These are phyloP conservation scores for Ferdinandea cuprea DNA, from an alignment of 2,888 invertebrate species.

Conservation along the genomic window DNA sequence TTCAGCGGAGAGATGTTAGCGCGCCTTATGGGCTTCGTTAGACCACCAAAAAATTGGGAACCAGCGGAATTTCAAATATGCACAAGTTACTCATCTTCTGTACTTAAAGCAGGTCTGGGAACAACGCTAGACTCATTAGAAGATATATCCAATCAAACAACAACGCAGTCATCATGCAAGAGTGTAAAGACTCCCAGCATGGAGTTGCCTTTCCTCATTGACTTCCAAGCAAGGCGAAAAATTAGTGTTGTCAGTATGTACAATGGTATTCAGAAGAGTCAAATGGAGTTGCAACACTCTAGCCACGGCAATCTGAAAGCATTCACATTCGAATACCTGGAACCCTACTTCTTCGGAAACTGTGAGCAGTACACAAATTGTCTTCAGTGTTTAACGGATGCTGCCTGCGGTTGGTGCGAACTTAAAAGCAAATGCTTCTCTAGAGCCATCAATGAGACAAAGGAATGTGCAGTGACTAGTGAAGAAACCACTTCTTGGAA, in stretches of 20 bases:
- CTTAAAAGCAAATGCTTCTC: slow-evolving; percentile 88
- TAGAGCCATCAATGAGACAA: slow-evolving; percentile 87
- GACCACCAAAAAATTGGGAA: slow-evolving; percentile 90
- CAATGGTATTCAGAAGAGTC: slow-evolving; percentile 88
- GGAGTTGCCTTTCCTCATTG: slow-evolving; percentile 87
- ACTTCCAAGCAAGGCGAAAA: slow-evolving; percentile 87
- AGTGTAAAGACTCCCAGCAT: slow-evolving; percentile 87
- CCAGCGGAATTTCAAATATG: slow-evolving; percentile 90
- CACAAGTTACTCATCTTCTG: slow-evolving; percentile 90
- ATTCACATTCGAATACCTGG: slow-evolving; percentile 94
- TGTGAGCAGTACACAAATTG: slow-evolving; percentile 92
- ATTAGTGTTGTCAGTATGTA: slow-evolving; percentile 84
- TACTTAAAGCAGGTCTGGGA: slow-evolving; percentile 85
- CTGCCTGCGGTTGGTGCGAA: slow-evolving; percentile 96
- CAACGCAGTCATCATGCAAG: slow-evolving; percentile 88
- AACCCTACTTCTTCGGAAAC: slow-evolving; percentile 92
- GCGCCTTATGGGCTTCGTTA: slow-evolving; percentile 91
- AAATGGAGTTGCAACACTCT: slow-evolving; percentile 92
- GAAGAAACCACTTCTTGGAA: slow-evolving; percentile 84
- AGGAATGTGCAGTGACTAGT: slow-evolving; percentile 83
- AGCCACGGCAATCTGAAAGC: slow-evolving; percentile 90
- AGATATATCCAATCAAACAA: slow-evolving; percentile 86
- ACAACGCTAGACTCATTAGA: slow-evolving; percentile 81
- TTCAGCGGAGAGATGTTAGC: slow-evolving; percentile 90
- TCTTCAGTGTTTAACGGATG: slow-evolving; percentile 93